Evolutionary conservation across 1,140 invertebrate species (phyloP), one percentile per base, ranked within the genome.

Genomic region (Saccostrea echinata): DNA sequence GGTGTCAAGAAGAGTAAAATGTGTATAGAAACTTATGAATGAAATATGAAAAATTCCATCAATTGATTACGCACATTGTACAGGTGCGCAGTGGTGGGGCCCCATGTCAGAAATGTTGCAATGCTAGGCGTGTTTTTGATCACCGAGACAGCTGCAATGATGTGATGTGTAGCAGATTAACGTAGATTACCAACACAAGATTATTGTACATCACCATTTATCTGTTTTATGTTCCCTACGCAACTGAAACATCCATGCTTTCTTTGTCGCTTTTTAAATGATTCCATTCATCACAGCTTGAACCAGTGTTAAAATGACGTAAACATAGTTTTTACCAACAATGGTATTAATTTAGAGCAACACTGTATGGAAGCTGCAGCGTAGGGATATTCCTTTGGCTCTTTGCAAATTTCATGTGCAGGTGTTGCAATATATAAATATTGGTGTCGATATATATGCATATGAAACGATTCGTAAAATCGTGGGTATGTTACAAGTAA

Each of bases 61-160:
- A 24, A 76, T 33, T 33, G 16, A 76, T 76, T 76, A 76, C 68
- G 68, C 68, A 76, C 68, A 27, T 27, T 18, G 68, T 76, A 76
- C 68, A 76, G 68, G 30, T 76, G 68, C 68, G 30, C 27, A 30
- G 68, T 30, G 68, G 68, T 33, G 27, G 30, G 68, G 68, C 24
- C 43, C 13, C 68, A 76, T 76, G 27, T 76, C 68, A 76, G 68
- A 76, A 76, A 76, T 76, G 68, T 33, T 76, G 68, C 68, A 76
- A 76, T 76, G 68, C 68, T 76, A 76, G 68, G 68, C 68, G 68
- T 76, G 68, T 76, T 76, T 76, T 76, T 76, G 68, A 76, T 76
- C 68, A 76, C 27, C 68, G 12, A 76, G 68, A 76, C 68, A 76
- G 68, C 68, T 76, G 68, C 68, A 27, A 16, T 76, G 68, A 76